Base-by-base conservation (phyloP, 2,113 vertebrate genomes). In the Gila orcuttii region DNA sequence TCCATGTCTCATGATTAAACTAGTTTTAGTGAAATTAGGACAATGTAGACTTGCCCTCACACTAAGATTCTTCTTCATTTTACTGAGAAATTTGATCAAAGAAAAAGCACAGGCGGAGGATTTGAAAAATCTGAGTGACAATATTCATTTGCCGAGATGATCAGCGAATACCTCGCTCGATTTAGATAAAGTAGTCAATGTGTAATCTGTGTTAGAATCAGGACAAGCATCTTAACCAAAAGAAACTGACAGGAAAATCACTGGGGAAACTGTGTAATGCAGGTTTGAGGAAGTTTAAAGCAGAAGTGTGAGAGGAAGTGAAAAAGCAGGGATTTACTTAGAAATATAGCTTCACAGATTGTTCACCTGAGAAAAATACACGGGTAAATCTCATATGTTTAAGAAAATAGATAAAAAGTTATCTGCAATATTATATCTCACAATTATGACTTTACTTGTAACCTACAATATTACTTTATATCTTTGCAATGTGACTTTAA, bases 21-120 rank as follows among this genome's bases (percentile, higher is more conserved):
- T 76, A 76, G 83, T 88, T 81, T 85, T 83, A 83, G 71, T 57
- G 78, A 69, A 88, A 88, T 88, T 78, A 83, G 71, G 60, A 81
- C 73, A 85, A 85, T 88, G 79, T 60, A 62, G 73, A 76, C 21
- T 64, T 66, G 85, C 42, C 73, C 57, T 82, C 60, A n/a, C 12
- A 21, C 57, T 64, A 69, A 82, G 79, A 66, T 87, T 87, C 45
- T 85, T 87, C 83, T 82, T 55, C 83, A 74, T 82, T 76, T 81
- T 82, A 52, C 73, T 28, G 17, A 85, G 71, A 77, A 76, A 77
- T 68, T 85, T 81, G 78, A 85, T 85, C 59, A 81, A 86, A 84
- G 82, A 64, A 68, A 85, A 64, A 76, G n/a, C 71, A 52, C 71
- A 73, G 21, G 79, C 71, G 74, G 71, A 68, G 59, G 85, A 82